Percentiles rank a stretch among this genome's conserved stretches.
Conservation (phyloP, 1,140 invertebrate species). For the Drosophila nigromelanica region DNA sequence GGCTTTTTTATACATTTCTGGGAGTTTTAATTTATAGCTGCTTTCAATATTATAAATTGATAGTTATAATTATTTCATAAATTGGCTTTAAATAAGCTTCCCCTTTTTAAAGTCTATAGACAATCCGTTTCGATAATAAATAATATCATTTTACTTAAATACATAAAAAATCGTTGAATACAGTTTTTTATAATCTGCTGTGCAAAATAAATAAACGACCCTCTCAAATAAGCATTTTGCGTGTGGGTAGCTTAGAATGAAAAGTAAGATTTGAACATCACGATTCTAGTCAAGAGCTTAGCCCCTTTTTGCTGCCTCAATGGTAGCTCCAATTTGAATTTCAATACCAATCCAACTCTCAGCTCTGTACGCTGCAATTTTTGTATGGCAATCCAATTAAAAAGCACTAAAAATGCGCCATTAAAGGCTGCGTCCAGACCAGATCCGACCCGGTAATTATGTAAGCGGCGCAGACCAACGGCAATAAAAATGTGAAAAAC, state of each 20-base stretch:
- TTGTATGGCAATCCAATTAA: conserved; percentile 41
- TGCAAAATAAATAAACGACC: neutral
- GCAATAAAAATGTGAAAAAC: conserved; percentile 28
- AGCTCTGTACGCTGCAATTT: neutral
- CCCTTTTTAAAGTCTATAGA: too few relatives aligned
- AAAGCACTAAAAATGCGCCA: conserved; percentile 39
- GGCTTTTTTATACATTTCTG: neutral
- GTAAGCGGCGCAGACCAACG: conserved; percentile 23
- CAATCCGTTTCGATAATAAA: too few relatives aligned
- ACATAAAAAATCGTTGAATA: too few relatives aligned
- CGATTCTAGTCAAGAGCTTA: conserved; percentile 24
- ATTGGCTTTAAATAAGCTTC: too few relatives aligned
- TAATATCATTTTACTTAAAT: too few relatives aligned
- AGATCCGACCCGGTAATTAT: conserved; percentile 44
- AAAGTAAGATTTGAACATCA: conserved; percentile 15
- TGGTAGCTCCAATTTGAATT: conserved; percentile 11
- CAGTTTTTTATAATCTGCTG: too few relatives aligned
- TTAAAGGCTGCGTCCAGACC: conserved; percentile 30
- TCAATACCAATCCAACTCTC: neutral
- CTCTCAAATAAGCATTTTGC: neutral
- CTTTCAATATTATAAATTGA: too few relatives aligned
- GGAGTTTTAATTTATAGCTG: neutral
- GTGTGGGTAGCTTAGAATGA: conserved; percentile 14
- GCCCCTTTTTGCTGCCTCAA: conserved; percentile 20
- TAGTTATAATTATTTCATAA: too few relatives aligned